Evolutionary conservation across 2,888 invertebrate genomes (phyloP), one percentile per base, ranked within the genome.

Genomic region (Chloroclysta siterata): DNA sequence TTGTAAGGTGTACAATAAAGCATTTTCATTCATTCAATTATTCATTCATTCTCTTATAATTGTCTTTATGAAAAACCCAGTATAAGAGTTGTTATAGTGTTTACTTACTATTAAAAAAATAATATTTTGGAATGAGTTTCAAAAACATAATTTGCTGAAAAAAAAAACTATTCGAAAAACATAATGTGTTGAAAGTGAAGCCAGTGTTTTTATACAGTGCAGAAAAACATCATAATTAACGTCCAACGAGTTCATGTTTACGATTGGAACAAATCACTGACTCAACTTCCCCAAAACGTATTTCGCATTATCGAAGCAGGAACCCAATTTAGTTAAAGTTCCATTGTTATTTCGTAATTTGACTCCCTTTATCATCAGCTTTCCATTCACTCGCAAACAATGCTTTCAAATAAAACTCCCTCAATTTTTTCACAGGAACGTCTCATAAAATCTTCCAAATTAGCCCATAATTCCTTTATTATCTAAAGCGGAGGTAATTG

Each of bases 381-480:
- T 65, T n/a, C 51, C 17, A 65, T 64, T 66, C 60, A 61, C 52
- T 53, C 53, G 33, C 60, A 68, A 65, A 72, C 69, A 77, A 73
- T 71, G 71, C 70, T 69, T 70, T 70, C 69, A 63, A 67, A 61
- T 61, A 68, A 70, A 68, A 63, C 55, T 42, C 65, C 52, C 58
- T 65, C 58, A 65, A 56, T 54, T 66, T 63, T 47, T 61, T 59
- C 53, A 66, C 69, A 71, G 71, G 78, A 81, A 79, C 78, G 73
- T 78, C 77, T 73, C 76, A 78, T 82, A 83, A 82, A 86, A 84
- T 82, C 76, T 74, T 71, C 71, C 72, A 76, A 80, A 87, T 89
- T 86, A 85, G 82, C 79, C 79, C 71, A 78, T 85, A 82, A 87
- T 77, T 82, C 80, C 82, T 87, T 88, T 88, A 87, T 87, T 88